Evolutionary conservation across 2,888 invertebrate species (phyloP), one percentile per base, ranked within the genome.

Genomic region (Aleiodes testaceus): DNA sequence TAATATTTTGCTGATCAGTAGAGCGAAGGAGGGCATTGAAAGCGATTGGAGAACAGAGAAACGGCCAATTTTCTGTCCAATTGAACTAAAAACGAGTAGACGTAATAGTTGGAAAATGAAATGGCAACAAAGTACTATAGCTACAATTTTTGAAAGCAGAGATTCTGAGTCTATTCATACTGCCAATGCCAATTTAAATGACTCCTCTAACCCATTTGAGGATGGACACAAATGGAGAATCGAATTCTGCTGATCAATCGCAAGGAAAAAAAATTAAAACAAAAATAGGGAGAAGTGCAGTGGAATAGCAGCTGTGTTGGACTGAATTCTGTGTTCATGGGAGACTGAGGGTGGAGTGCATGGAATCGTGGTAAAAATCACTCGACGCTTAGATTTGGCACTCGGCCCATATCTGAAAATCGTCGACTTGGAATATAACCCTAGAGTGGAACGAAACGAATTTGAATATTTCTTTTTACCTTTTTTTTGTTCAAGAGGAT

Each of bases 281-380:
- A 30, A 36, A 55, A 0, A 14, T 2, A 7, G 16, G 9, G 59
- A 7, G 42, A 18, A 18, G 14, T 55, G 14, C 30, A 59, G 12
- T 16, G 59, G 18, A 16, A 30, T 36, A 3, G 30, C 59, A 59
- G 22, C 53, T 53, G 59, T 42, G 16, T 42, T 59, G 30, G 16
- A 36, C 42, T 42, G 59, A 36, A 59, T 59, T 53, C 36, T 30
- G 59, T 59, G 36, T 44, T 47, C 65, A 30, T 47, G 59, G 66
- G 66, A 66, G 66, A 66, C 42, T 66, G 59, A 66, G 22, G 59
- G 73, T 72, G 66, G 68, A 75, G 69, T 73, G 71, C 72, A 72
- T 66, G 20, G 72, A 75, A 74, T 71, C 74, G 74, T 59, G 72
- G 77, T 74, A 74, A 75, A 77, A 77, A 77, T 77, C 75, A 77